These are phyloP conservation scores for Addax nasomaculatus DNA, from an alignment of 2,113 vertebrate species.

Conservation along the genomic window DNA sequence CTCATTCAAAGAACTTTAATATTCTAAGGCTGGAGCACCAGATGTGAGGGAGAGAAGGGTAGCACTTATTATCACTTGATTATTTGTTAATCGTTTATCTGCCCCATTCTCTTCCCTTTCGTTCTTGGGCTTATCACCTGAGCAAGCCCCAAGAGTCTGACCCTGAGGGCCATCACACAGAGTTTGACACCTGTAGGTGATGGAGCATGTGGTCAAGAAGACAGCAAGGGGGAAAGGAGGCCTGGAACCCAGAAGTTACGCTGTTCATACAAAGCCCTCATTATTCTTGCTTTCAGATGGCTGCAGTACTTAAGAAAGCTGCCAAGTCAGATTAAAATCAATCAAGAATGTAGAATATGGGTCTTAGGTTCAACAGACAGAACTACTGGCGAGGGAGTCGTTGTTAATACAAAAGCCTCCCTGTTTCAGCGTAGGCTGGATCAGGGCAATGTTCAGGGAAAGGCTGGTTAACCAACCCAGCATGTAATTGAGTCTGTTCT, in stretches of 20 bases:
- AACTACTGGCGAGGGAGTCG: conserved; percentile 64
- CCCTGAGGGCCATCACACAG: neutral
- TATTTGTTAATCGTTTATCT: neutral
- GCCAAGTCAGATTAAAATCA: conserved; percentile 81
- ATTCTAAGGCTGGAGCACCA: neutral
- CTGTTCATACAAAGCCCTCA: conserved; percentile 65
- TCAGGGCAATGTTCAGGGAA: conserved; percentile 30
- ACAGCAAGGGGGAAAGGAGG: neutral
- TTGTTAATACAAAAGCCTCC: conserved; percentile 74
- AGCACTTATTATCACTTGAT: neutral
- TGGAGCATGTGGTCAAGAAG: neutral
- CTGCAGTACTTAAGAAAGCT: conserved; percentile 74
- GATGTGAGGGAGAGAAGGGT: neutral
- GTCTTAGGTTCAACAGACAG: conserved; percentile 69
- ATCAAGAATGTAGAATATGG: conserved; percentile 77
- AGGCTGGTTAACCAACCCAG: conserved; percentile 64
- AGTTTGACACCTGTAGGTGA: neutral
- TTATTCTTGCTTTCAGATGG: conserved; percentile 74
- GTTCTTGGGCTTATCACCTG: neutral
- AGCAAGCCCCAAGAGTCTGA: neutral
- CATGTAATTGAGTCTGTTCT: conserved; percentile 75
- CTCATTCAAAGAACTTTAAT: neutral
- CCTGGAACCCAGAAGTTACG: conserved; percentile 27
- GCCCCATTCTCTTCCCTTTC: neutral
- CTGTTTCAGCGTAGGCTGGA: conserved; percentile 62